Conservation (phyloP, 1,140 invertebrate species). For the Drosophila paulistorum region DNA sequence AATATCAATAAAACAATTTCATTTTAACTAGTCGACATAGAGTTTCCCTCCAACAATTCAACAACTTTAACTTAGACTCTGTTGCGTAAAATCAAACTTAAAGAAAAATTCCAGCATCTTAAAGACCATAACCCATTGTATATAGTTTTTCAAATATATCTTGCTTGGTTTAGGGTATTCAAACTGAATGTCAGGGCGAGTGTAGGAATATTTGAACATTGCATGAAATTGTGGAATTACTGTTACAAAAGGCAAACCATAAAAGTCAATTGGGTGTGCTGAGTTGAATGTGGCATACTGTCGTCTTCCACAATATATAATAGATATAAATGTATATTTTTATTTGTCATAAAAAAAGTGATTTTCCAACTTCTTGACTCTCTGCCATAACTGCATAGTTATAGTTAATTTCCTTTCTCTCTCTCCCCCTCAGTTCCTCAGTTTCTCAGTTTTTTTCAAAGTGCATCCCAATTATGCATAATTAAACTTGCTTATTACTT, state of each 20-base stretch:
- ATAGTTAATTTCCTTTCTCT: neutral
- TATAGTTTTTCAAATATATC: too few species aligned
- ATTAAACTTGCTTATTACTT: conserved; percentile 57
- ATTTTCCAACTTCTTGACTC: neutral
- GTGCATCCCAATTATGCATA: conserved; percentile 60
- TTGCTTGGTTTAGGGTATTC: neutral
- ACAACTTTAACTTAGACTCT: too few species aligned
- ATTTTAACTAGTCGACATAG: neutral
- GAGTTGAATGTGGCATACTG: conserved; percentile 23
- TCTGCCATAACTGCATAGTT: neutral
- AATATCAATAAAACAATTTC: neutral
- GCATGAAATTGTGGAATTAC: conserved; percentile 2
- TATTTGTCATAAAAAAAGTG: conserved; percentile 49
- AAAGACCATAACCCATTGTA: too few species aligned
- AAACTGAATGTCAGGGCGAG: neutral
- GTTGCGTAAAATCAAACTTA: too few species aligned
- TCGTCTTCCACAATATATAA: neutral
- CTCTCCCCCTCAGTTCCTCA: neutral
- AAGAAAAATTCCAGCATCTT: too few species aligned
- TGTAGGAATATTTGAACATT: neutral
- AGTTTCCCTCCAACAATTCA: too few species aligned
- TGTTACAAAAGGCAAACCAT: conserved; percentile 22
- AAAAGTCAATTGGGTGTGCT: conserved; percentile 64
- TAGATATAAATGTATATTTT: conserved; percentile 37
- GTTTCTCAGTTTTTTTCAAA: neutral